Conservation (phyloP, 2,113 vertebrate species). For the Maccullochella peelii region DNA sequence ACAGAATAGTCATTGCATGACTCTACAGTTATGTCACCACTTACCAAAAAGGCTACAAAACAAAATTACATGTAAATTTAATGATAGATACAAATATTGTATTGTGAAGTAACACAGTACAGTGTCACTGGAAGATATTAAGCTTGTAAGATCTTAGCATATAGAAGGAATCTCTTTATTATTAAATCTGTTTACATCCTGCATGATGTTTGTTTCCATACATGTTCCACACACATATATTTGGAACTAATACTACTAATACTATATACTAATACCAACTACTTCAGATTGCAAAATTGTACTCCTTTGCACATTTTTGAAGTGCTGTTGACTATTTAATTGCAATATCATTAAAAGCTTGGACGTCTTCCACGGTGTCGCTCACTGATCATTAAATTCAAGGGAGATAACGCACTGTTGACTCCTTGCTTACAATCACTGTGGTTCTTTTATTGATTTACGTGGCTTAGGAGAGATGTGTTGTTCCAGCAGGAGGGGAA, state of each 20-base stretch:
- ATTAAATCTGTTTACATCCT: slow-evolving; percentile 2
- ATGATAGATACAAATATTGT: slow-evolving; percentile 19
- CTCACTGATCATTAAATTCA: slow-evolving; percentile 51
- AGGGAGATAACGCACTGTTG: slow-evolving; percentile 30
- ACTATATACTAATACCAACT: too few relatives aligned
- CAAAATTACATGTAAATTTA: slow-evolving; percentile 30
- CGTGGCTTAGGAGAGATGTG: slow-evolving; percentile 29
- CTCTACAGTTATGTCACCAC: slow-evolving; percentile 20
- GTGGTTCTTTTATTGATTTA: slow-evolving; percentile 58
- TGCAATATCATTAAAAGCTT: slow-evolving; percentile 56
- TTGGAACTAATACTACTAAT: background rate
- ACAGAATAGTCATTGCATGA: slow-evolving; percentile 20
- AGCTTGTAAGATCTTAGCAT: background rate
- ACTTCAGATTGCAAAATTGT: background rate
- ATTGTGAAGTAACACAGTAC: background rate
- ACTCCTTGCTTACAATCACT: slow-evolving; percentile 45
- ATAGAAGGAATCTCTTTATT: background rate
- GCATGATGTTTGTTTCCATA: background rate
- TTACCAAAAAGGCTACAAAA: slow-evolving; percentile 29
- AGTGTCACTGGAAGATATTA: background rate
- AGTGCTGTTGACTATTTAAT: slow-evolving; percentile 35
- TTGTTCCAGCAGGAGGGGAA: slow-evolving; percentile 33
- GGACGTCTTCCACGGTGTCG: slow-evolving; percentile 47
- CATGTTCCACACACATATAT: background rate
- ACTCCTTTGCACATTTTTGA: slow-evolving; percentile 10